These are phyloP conservation scores for Cryptocephalus moraei DNA, from an alignment of 2,888 invertebrate species.

Conservation along the genomic window DNA sequence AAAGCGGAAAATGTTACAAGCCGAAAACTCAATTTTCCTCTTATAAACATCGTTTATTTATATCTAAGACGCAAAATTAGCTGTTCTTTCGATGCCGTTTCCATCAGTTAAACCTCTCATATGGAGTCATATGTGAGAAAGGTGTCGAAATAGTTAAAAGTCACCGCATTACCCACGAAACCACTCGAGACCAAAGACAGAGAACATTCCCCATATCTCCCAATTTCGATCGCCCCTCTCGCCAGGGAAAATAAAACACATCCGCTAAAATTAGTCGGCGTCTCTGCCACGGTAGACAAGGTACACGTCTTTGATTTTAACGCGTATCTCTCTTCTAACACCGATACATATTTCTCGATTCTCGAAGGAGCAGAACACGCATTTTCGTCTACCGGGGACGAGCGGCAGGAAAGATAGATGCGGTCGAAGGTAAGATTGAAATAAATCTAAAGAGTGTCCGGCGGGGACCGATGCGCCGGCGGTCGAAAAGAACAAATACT, in stretches of 20 bases:
- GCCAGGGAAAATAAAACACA: constrained; percentile 1
- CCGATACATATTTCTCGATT: constrained; percentile 5
- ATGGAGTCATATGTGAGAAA: too few relatives aligned
- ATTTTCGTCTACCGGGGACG: constrained; percentile 5
- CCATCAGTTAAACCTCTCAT: too few relatives aligned
- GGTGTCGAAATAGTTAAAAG: too few relatives aligned
- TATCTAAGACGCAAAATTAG: too few relatives aligned
- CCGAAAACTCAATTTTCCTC: too few relatives aligned
- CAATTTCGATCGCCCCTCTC: too few relatives aligned
- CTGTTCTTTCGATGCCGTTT: too few relatives aligned
- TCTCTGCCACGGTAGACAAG: constrained; percentile 1
- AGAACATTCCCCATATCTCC: too few relatives aligned
- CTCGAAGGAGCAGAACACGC: constrained; percentile 3
- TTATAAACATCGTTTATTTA: too few relatives aligned
- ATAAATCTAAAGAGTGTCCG: not conserved
- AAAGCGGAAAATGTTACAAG: too few relatives aligned
- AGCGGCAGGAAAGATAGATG: constrained; percentile 1
- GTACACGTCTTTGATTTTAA: constrained; percentile 5
- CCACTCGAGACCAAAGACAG: too few relatives aligned
- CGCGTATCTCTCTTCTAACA: constrained; percentile 1
- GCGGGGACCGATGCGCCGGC: not conserved
- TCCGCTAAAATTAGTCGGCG: constrained; percentile 6
- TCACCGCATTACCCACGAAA: too few relatives aligned
- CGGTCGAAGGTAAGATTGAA: constrained; percentile 3
- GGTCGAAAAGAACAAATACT: not conserved